Percentiles rank a stretch among this genome's conserved stretches.
Conservation (phyloP, 2,113 vertebrate genomes). For the Callorhinus ursinus region DNA sequence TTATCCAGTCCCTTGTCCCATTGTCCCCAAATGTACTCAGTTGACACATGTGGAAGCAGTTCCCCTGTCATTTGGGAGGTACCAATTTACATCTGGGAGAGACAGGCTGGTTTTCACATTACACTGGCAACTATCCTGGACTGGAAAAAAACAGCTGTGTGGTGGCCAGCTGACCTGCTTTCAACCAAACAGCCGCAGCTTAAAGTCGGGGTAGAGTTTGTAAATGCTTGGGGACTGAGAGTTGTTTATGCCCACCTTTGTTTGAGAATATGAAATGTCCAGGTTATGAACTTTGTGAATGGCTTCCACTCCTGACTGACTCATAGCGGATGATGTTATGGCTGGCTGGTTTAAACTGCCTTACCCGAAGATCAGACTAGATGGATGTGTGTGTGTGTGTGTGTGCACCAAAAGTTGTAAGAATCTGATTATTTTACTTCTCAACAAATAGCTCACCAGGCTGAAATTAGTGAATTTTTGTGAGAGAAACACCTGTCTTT, state of each 20-base stretch:
- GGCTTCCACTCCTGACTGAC: background rate
- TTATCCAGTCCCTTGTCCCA: background rate
- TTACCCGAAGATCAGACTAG: background rate
- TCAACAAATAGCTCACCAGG: background rate
- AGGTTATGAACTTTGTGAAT: background rate
- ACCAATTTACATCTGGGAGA: background rate
- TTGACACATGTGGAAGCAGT: background rate
- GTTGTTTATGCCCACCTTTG: background rate
- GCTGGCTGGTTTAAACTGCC: background rate
- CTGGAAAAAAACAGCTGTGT: conserved; percentile 65
- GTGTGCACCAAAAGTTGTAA: background rate
- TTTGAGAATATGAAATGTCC: background rate
- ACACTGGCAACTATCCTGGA: conserved; percentile 35
- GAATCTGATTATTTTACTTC: background rate
- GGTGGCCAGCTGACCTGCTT: conserved; percentile 32
- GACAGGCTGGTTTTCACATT: background rate
- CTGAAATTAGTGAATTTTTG: background rate
- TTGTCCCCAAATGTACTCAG: background rate
- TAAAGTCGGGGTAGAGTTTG: background rate
- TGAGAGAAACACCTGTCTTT: background rate
- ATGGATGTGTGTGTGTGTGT: background rate
- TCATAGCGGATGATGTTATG: background rate
- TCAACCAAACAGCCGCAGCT: conserved; percentile 60
- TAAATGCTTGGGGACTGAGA: background rate
- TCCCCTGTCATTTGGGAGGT: background rate